phyloP scores from a whole-genome alignment of 2,888 invertebrate species.

The Drosophila nr. fundita region DNA sequence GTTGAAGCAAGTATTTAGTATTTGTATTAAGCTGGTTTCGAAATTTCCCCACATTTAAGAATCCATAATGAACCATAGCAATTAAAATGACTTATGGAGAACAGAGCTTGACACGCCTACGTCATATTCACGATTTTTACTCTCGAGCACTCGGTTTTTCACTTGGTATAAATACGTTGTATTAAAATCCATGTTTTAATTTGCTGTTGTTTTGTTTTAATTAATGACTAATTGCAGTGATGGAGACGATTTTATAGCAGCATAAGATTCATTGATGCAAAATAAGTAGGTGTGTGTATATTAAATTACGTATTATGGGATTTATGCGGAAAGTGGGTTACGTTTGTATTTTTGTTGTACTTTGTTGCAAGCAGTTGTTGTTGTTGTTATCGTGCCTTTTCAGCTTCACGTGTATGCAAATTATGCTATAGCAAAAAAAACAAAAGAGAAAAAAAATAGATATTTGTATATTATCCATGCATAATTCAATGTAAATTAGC shows the following conservation, averaged over 20 bases:
- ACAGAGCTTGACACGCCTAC: constrained; percentile 12
- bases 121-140: constrained; percentile 39
- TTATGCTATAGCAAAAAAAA: constrained; percentile 20
- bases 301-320: constrained; percentile 18
- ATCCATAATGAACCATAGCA: constrained; percentile 9
- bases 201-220: constrained; percentile 23
- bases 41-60: constrained; percentile 25
- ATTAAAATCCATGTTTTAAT: constrained; percentile 34
- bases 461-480: constrained; percentile 6
- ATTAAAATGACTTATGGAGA: constrained; percentile 30
- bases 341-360: constrained; percentile 13
- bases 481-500: constrained; percentile 56
- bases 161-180: constrained; percentile 1
- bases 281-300: constrained; percentile 12
- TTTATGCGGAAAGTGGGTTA: constrained; percentile 21
- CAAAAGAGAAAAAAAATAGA: neutral
- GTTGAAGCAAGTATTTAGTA: constrained; percentile 4
- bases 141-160: constrained; percentile 4
- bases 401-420: constrained; percentile 36
- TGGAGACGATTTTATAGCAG: constrained; percentile 3
- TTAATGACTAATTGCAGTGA: constrained; percentile 40
- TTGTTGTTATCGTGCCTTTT: neutral
- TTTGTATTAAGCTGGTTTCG: neutral
- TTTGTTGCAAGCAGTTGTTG: neutral
- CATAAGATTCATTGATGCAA: constrained; percentile 14